phyloP scores from a whole-genome alignment of 2,113 vertebrate genomes.

The Callaeas wilsoni region DNA sequence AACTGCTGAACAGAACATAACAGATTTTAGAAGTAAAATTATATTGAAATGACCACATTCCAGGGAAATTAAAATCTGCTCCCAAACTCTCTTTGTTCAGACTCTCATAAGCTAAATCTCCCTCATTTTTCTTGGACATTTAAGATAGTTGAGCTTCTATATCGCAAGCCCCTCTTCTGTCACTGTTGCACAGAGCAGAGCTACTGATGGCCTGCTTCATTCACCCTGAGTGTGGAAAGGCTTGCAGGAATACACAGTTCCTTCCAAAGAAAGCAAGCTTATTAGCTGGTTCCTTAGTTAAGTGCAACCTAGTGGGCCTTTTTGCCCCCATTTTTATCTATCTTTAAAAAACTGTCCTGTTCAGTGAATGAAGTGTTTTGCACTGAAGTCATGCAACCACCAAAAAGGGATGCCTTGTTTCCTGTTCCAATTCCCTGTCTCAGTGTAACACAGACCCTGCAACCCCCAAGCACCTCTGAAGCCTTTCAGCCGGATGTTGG shows the following conservation, averaged over 20 bases:
- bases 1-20: not conserved
- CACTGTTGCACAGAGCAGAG: not conserved
- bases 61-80: not conserved
- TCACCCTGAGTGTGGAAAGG: not conserved
- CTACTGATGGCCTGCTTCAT: not conserved
- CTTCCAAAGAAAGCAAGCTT: not conserved
- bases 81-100: not conserved
- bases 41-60: not conserved
- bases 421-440: not conserved
- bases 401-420: not conserved
- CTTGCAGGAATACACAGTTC: not conserved
- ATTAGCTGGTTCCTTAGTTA: not conserved
- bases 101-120: not conserved
- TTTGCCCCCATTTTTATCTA: not conserved
- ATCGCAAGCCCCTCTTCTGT: not conserved
- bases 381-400: not conserved
- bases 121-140: not conserved
- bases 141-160: not conserved
- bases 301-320: not conserved
- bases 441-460: not conserved
- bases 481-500: not conserved
- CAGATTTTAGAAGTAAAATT: not conserved
- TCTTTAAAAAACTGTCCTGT: not conserved
- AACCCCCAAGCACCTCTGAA: not conserved
- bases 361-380: not conserved